Evolutionary conservation across 2,888 invertebrate species (phyloP).

Genomic region (Schrankia costaestrigalis): DNA sequence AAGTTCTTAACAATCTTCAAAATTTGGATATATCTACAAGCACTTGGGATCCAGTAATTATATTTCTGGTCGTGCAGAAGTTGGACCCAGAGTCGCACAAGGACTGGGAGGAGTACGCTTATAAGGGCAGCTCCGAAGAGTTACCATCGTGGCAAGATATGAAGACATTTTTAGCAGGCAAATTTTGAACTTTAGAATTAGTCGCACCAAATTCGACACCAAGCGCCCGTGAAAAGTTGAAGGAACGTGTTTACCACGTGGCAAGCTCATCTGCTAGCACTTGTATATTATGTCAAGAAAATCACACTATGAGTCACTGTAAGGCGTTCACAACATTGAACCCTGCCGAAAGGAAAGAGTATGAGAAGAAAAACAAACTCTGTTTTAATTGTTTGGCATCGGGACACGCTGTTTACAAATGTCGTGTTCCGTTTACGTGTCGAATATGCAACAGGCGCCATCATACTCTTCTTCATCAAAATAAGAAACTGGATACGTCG

Average conservation of each 20-base stretch:
- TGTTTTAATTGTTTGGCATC: constrained; percentile 6
- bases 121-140: background rate
- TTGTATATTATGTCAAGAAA: too few relatives aligned
- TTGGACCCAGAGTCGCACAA: constrained; percentile 4
- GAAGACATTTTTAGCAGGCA: constrained; percentile 1
- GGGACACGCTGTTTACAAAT: constrained; percentile 5
- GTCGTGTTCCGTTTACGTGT: background rate
- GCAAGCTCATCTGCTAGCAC: too few relatives aligned
- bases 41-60: constrained; percentile 6
- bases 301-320: constrained; percentile 4
- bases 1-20: constrained; percentile 1
- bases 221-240: too few relatives aligned
- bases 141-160: background rate
- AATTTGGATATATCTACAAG: background rate
- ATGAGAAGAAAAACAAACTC: constrained; percentile 3
- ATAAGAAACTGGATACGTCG: background rate
- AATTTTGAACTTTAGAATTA: constrained; percentile 3
- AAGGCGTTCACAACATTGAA: constrained; percentile 4
- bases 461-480: constrained; percentile 1
- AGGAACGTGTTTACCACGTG: too few relatives aligned
- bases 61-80: constrained; percentile 5
- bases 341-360: background rate
- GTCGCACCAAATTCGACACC: background rate
- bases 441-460: constrained; percentile 2
- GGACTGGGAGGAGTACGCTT: constrained; percentile 3